These are phyloP conservation scores for Coracias cyanogaster DNA, from an alignment of 2,797 vertebrate species.

Conservation along the genomic window DNA sequence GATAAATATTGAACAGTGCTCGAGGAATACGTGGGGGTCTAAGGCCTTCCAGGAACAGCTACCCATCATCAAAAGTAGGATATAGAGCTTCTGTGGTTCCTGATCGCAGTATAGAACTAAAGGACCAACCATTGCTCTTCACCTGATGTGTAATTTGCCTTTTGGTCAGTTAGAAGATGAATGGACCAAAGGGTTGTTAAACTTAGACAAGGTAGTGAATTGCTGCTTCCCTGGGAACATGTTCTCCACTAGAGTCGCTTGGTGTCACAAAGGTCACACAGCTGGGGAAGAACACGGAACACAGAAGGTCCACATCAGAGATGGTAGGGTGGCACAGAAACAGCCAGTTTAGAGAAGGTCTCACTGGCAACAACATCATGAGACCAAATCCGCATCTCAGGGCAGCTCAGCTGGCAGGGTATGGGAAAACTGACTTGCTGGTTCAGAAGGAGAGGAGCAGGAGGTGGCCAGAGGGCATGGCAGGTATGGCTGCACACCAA, in stretches of 20 bases:
- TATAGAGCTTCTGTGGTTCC: neutral
- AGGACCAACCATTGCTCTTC: fast-evolving
- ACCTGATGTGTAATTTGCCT: neutral
- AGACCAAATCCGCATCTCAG: neutral
- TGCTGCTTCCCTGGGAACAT: neutral
- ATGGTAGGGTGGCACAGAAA: neutral
- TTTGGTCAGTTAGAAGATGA: neutral
- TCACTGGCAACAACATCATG: neutral
- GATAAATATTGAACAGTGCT: neutral
- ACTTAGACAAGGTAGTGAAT: neutral
- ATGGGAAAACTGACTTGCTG: neutral
- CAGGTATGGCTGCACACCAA: neutral
- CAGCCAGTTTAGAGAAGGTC: neutral
- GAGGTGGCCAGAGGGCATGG: fast-evolving
- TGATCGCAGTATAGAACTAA: fast-evolving
- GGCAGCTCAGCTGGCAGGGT: neutral
- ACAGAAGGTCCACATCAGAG: neutral
- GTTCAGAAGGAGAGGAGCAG: neutral
- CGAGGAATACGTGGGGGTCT: fast-evolving
- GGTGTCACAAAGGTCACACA: neutral
- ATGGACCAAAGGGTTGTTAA: neutral
- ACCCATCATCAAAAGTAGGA: neutral
- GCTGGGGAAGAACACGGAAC: neutral
- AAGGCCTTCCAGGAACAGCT: neutral
- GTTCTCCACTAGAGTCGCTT: neutral